These are phyloP conservation scores for Camelus bactrianus DNA, from an alignment of 2,113 vertebrate genomes.

Conservation along the genomic window DNA sequence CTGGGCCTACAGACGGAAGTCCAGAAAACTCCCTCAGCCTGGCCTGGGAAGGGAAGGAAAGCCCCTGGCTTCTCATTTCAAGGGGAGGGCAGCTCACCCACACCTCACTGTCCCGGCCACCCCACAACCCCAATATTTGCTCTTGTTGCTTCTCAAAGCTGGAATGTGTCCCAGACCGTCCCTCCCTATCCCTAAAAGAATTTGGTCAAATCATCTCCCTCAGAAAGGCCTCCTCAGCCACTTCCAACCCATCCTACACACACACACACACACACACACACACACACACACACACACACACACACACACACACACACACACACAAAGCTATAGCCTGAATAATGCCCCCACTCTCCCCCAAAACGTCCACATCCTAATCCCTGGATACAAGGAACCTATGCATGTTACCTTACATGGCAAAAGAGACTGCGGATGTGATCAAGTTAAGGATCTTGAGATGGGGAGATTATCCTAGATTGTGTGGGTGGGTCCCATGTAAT, in stretches of 20 bases:
- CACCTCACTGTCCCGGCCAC: background rate
- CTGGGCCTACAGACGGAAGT: background rate
- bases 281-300: too few relatives aligned
- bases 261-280: too few relatives aligned
- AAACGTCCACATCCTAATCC: background rate
- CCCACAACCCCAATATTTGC: background rate
- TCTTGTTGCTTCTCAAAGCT: background rate
- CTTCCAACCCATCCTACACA: background rate
- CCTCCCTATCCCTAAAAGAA: background rate
- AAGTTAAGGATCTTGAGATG: background rate
- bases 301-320: too few relatives aligned
- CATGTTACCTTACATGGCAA: background rate
- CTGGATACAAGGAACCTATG: background rate
- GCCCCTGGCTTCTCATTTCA: constrained; percentile 9
- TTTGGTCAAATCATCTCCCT: background rate
- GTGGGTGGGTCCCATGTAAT: background rate
- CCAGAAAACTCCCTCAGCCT: constrained; percentile 48
- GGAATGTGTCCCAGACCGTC: background rate
- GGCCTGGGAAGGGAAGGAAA: constrained; percentile 15
- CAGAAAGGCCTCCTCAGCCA: background rate
- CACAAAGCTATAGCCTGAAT: background rate
- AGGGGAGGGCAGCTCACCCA: background rate
- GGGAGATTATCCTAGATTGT: background rate
- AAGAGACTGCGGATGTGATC: background rate
- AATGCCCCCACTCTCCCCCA: fast-evolving